phyloP scores from a whole-genome alignment of 2,113 vertebrate species.

The Microcebus murinus region DNA sequence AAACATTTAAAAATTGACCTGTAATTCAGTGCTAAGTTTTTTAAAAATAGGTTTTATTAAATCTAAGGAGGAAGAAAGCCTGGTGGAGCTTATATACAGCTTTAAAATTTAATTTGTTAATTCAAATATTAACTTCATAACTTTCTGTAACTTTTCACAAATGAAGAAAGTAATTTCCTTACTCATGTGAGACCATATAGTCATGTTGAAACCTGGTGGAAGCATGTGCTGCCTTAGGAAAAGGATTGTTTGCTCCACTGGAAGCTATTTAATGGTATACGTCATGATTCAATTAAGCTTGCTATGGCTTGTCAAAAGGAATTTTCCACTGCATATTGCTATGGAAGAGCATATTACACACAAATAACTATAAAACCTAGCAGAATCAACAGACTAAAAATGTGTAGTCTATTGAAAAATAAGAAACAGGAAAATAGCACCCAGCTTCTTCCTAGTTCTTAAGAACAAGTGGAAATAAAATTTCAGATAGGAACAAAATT shows the following conservation, averaged over 20 bases:
- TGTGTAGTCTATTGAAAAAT: background rate
- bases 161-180: constrained; percentile 43
- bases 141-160: constrained; percentile 55
- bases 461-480: constrained; percentile 2
- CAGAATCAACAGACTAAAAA: constrained; percentile 36
- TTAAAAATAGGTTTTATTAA: constrained; percentile 38
- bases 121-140: background rate
- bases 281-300: constrained; percentile 75
- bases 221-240: constrained; percentile 43
- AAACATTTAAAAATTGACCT: constrained; percentile 24
- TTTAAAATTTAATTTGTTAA: constrained; percentile 62
- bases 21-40: constrained; percentile 52
- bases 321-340: constrained; percentile 75
- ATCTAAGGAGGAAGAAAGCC: background rate
- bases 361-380: constrained; percentile 34
- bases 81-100: background rate
- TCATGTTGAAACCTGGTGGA: constrained; percentile 21
- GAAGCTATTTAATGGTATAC: constrained; percentile 58
- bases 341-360: constrained; percentile 73
- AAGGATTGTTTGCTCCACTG: constrained; percentile 55
- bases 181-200: constrained; percentile 13
- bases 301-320: constrained; percentile 77
- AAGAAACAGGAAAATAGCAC: background rate
- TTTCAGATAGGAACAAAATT: background rate
- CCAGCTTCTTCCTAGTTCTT: background rate